Evolutionary conservation across 2,113 vertebrate species (phyloP).

Genomic region (Phycodurus eques): DNA sequence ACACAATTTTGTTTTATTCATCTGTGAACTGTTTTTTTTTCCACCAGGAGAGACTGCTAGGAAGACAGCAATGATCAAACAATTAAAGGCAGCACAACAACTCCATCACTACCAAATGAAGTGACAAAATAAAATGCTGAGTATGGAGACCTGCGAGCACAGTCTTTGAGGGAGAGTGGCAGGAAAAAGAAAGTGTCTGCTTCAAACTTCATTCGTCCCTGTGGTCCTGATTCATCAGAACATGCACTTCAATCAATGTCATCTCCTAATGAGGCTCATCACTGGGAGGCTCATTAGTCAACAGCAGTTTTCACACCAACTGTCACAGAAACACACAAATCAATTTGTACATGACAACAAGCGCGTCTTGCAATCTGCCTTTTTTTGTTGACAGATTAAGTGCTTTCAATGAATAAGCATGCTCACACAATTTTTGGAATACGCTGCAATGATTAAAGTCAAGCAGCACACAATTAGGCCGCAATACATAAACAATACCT

Average conservation of each 20-base stretch:
- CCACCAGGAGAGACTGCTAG: neutral
- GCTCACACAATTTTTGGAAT: neutral
- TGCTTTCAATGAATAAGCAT: neutral
- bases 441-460: neutral
- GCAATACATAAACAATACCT: neutral
- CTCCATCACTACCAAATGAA: conserved; percentile 2
- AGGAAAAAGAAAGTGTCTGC: conserved; percentile 12
- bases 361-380: neutral
- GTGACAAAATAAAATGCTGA: conserved; percentile 9
- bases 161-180: conserved; percentile 5
- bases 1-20: neutral
- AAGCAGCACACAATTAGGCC: neutral
- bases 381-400: conserved; percentile 1
- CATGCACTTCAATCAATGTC: conserved; percentile 49
- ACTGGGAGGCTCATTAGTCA: conserved; percentile 38
- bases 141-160: neutral
- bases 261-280: conserved; percentile 46
- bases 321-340: conserved; percentile 7
- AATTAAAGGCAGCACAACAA: neutral
- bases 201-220: conserved; percentile 23
- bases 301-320: conserved; percentile 13
- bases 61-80: neutral
- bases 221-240: conserved; percentile 21
- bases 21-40: conserved; percentile 1
- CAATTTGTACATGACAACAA: conserved; percentile 19